These are phyloP conservation scores for Cheracebus regulus DNA, from an alignment of 2,797 vertebrate genomes.

Conservation along the genomic window DNA sequence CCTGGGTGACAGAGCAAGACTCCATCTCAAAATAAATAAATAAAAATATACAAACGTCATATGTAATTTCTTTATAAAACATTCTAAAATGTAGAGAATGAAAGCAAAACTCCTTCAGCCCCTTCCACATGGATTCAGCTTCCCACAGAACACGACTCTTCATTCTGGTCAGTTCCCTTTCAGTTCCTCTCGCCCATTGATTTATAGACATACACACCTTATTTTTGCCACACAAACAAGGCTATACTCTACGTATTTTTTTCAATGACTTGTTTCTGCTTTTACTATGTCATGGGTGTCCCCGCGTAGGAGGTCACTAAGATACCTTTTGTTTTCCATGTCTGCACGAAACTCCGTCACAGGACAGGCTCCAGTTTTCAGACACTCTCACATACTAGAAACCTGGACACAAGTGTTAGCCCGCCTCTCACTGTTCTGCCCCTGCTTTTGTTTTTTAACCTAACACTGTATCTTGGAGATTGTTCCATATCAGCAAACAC, in stretches of 20 bases:
- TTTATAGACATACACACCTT: fast-evolving
- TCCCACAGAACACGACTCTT: background rate
- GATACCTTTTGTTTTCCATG: background rate
- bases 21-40: too few species aligned
- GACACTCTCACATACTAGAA: fast-evolving
- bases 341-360: background rate
- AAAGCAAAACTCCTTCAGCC: background rate
- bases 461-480: background rate
- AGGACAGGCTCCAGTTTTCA: fast-evolving
- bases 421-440: fast-evolving
- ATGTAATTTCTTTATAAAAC: background rate
- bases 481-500: background rate
- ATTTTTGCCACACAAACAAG: fast-evolving
- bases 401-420: fast-evolving
- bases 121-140: background rate
- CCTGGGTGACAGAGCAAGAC: too few species aligned
- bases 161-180: fast-evolving
- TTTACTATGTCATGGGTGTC: too few species aligned
- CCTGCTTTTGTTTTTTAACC: background rate
- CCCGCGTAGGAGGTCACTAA: background rate
- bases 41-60: background rate
- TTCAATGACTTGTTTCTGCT: background rate
- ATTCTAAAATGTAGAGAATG: background rate
- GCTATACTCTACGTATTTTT: fast-evolving
- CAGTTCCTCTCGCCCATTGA: background rate